Evolutionary conservation across 2,113 vertebrate species (phyloP).

Genomic region (Thalassarche chlororhynchos): DNA sequence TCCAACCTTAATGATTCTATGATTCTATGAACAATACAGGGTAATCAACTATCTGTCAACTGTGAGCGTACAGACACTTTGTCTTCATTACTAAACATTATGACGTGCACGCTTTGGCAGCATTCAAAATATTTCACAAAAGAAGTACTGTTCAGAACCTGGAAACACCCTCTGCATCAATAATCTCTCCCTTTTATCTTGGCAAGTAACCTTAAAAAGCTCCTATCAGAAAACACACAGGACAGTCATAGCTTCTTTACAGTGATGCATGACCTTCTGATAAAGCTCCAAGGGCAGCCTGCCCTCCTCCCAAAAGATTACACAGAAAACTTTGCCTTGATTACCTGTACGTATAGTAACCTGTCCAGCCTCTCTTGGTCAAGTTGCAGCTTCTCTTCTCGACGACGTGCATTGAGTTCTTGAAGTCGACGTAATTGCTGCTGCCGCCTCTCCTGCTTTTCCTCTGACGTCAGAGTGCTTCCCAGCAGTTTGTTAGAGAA

Average conservation of each 20-base stretch:
- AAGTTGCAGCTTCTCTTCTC: slow-evolving; percentile 92
- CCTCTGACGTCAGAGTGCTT: slow-evolving; percentile 85
- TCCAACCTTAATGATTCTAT: too few relatives aligned
- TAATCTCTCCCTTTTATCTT: neutral
- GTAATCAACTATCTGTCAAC: neutral
- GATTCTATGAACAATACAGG: neutral
- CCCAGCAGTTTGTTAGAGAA: slow-evolving; percentile 89
- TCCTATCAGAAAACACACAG: neutral
- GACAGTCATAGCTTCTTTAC: neutral
- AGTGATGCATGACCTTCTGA: neutral
- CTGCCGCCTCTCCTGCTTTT: slow-evolving; percentile 90
- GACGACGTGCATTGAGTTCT: slow-evolving; percentile 90
- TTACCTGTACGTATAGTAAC: slow-evolving; percentile 88
- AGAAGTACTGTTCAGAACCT: neutral
- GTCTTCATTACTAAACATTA: neutral
- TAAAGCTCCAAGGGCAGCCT: neutral
- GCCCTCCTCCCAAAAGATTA: neutral
- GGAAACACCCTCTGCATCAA: neutral
- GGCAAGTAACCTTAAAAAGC: neutral
- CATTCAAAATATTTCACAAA: neutral
- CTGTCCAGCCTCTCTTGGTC: slow-evolving; percentile 92
- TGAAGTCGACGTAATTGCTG: slow-evolving; percentile 93
- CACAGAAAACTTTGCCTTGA: neutral
- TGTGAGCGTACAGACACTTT: neutral
- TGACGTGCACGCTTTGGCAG: neutral